phyloP scores from a whole-genome alignment of 2,113 vertebrate genomes.

The Oryzias melastigma region DNA sequence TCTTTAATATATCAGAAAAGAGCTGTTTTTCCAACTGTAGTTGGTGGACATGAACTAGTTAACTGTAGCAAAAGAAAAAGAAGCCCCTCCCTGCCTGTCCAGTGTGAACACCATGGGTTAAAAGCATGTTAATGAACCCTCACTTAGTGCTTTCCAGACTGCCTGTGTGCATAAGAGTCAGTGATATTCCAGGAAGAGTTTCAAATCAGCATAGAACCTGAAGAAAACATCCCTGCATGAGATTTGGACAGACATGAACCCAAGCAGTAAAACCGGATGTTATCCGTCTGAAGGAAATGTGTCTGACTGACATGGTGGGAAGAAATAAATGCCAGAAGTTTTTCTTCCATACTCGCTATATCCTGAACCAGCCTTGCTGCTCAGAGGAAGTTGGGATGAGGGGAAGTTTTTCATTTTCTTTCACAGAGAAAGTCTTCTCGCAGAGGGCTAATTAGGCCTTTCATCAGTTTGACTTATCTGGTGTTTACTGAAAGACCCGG shows the following conservation, averaged over 20 bases:
- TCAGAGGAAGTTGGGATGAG: constrained; percentile 14
- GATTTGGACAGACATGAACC: constrained; percentile 40
- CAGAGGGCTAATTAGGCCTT: constrained; percentile 68
- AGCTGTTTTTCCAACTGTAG: too few species aligned
- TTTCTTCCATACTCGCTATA: too few species aligned
- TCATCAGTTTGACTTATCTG: constrained; percentile 65
- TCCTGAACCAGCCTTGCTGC: constrained; percentile 31
- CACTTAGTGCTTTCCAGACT: too few species aligned
- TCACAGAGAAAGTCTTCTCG: constrained; percentile 57
- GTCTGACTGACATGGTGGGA: constrained; percentile 34
- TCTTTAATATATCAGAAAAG: too few species aligned
- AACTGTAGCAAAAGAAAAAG: too few species aligned
- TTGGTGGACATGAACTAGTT: too few species aligned
- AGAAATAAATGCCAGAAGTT: constrained; percentile 12
- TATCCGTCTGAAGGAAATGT: constrained; percentile 28
- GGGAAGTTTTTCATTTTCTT: constrained; percentile 29
- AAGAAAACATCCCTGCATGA: constrained; percentile 33
- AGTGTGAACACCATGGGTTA: too few species aligned
- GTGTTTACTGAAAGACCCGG: constrained; percentile 60
- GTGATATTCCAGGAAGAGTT: constrained; percentile 24
- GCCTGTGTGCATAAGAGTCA: constrained; percentile 15
- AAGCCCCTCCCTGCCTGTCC: too few species aligned
- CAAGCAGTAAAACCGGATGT: constrained; percentile 46
- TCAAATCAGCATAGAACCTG: constrained; percentile 44
- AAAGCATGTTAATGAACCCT: too few species aligned